Conservation (phyloP, 2,888 invertebrate species). For the Macroteleia sp. region DNA sequence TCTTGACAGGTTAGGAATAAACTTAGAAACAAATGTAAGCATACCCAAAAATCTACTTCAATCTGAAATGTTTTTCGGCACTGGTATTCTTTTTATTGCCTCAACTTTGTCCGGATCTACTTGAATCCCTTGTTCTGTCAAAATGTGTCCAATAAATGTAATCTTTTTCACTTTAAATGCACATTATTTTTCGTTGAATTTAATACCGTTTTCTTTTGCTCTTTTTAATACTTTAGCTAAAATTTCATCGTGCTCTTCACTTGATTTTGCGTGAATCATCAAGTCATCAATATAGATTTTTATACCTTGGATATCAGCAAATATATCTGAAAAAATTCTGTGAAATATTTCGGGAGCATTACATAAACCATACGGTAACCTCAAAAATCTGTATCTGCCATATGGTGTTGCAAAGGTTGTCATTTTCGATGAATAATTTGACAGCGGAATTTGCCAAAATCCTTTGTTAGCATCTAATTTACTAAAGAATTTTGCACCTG, state of each 20-base stretch:
- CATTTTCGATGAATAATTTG: background rate
- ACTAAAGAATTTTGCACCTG: background rate
- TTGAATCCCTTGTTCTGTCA: conserved; percentile 49
- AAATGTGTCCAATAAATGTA: conserved; percentile 49
- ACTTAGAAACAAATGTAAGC: conserved; percentile 69
- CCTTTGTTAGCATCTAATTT: conserved; percentile 50
- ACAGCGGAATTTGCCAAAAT: conserved; percentile 61
- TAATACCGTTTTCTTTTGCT: conserved; percentile 37
- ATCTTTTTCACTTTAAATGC: conserved; percentile 24
- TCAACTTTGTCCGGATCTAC: conserved; percentile 45
- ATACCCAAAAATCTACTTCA: conserved; percentile 64
- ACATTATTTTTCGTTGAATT: conserved; percentile 61
- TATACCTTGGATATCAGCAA: conserved; percentile 42
- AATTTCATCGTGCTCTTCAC: conserved; percentile 21
- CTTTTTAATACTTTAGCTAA: conserved; percentile 35
- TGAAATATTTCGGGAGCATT: conserved; percentile 48
- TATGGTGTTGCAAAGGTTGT: background rate
- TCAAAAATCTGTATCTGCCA: background rate
- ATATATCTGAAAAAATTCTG: conserved; percentile 23
- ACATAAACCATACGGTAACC: background rate
- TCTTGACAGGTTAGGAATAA: conserved; percentile 11
- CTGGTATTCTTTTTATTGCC: conserved; percentile 51
- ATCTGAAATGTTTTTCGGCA: conserved; percentile 35
- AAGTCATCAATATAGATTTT: conserved; percentile 21
- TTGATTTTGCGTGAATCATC: conserved; percentile 58